phyloP scores from a whole-genome alignment of 1,140 invertebrate species.

The Drosophila ananassae region DNA sequence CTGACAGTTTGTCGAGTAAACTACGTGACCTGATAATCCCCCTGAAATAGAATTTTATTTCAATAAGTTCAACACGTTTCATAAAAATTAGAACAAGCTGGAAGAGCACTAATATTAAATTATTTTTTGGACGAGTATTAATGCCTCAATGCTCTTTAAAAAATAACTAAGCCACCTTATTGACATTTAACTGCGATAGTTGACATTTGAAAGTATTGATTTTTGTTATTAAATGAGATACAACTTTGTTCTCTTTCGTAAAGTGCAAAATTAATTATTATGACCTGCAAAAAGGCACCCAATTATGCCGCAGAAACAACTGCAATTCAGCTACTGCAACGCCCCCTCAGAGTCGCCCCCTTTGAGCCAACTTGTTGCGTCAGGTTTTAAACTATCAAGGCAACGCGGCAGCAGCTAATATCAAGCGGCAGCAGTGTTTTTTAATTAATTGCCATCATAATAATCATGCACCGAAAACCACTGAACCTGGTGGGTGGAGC shows the following conservation, averaged over 20 bases:
- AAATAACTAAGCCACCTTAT: background rate
- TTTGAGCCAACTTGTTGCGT: slow-evolving; percentile 29
- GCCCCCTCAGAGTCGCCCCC: background rate
- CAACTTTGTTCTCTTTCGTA: slow-evolving; percentile 27
- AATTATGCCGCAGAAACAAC: background rate
- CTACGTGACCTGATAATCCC: slow-evolving; percentile 65
- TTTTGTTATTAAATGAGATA: slow-evolving; percentile 23
- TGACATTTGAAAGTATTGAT: slow-evolving; percentile 26
- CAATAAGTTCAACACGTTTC: slow-evolving; percentile 27
- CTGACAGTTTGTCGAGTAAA: slow-evolving; percentile 55
- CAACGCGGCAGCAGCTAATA: slow-evolving; percentile 47
- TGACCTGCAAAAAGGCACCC: slow-evolving; percentile 26
- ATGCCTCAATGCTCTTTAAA: background rate
- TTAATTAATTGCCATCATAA: slow-evolving; percentile 71
- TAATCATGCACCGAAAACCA: slow-evolving; percentile 50
- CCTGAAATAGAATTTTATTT: slow-evolving; percentile 7
- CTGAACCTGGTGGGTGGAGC: slow-evolving; percentile 6
- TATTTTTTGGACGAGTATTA: background rate
- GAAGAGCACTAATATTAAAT: background rate
- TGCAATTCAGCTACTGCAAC: slow-evolving; percentile 4
- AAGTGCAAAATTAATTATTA: slow-evolving; percentile 49
- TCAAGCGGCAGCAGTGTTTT: slow-evolving; percentile 26
- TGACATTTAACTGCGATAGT: slow-evolving; percentile 26
- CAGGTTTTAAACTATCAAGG: slow-evolving; percentile 10
- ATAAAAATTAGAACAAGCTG: background rate